Conservation (phyloP, 2,888 invertebrate species). For the Sisyra nigra region DNA sequence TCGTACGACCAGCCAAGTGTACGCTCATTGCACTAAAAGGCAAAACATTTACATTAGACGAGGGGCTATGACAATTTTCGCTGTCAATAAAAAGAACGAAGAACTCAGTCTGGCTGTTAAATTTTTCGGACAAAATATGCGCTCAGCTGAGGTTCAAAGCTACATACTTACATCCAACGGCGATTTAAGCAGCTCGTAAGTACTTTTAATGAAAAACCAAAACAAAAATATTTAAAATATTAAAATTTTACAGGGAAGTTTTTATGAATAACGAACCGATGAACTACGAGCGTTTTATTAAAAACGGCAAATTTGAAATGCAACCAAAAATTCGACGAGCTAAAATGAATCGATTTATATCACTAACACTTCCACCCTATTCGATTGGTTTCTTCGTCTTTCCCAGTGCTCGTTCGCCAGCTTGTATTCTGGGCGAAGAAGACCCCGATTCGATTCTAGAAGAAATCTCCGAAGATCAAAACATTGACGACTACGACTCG, state of each 20-base stretch:
- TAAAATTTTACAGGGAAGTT: slow-evolving; percentile 30
- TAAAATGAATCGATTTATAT: slow-evolving; percentile 33
- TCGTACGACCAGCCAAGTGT: slow-evolving; percentile 34
- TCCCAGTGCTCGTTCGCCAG: slow-evolving; percentile 43
- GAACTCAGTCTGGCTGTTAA: slow-evolving; percentile 38
- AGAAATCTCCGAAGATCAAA: slow-evolving; percentile 16
- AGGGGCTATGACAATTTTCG: slow-evolving; percentile 53
- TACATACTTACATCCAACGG: slow-evolving; percentile 21
- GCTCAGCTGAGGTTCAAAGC: slow-evolving; percentile 24
- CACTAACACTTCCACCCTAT: slow-evolving; percentile 43
- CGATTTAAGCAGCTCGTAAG: slow-evolving; percentile 4
- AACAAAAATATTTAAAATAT: not conserved
- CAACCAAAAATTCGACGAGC: slow-evolving; percentile 29
- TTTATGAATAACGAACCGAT: slow-evolving; percentile 46
- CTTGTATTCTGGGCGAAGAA: slow-evolving; percentile 29
- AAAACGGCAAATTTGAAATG: slow-evolving; percentile 24
- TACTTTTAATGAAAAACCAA: not conserved
- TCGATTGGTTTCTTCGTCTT: slow-evolving; percentile 63
- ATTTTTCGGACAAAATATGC: slow-evolving; percentile 17
- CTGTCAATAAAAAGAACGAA: slow-evolving; percentile 44
- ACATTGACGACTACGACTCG: not conserved
- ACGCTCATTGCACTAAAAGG: slow-evolving; percentile 59
- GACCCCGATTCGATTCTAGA: slow-evolving; percentile 18
- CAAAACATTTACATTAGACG: slow-evolving; percentile 35
- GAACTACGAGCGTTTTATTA: slow-evolving; percentile 37